A percentile compares a stretch with the other conserved stretches of the same genome.
These are phyloP conservation scores for Zaprionus nigranus DNA, from an alignment of 1,140 invertebrate species.

Conservation along the genomic window DNA sequence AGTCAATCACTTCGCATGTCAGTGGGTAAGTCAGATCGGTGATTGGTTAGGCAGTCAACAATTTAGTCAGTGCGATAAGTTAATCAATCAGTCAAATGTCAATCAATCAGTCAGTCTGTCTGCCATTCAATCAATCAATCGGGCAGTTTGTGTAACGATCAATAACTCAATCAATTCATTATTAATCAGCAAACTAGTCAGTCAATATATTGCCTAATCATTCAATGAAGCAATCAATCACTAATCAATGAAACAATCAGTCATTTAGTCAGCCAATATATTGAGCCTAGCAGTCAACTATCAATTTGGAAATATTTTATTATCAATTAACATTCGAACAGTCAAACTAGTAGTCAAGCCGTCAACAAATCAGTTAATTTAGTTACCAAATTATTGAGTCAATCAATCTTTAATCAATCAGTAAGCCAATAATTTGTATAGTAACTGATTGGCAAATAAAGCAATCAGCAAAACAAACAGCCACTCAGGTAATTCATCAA, in stretches of 20 bases:
- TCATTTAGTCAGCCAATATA: not conserved
- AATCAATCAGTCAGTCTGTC: not conserved
- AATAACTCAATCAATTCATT: not conserved
- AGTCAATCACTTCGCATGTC: not conserved
- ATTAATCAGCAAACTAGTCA: no score
- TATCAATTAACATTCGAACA: not conserved
- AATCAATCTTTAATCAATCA: not conserved
- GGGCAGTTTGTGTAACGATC: not conserved
- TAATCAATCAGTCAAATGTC: not conserved
- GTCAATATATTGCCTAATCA: not conserved
- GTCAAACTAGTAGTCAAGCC: not conserved
- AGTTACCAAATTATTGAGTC: not conserved
- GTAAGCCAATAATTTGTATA: not conserved
- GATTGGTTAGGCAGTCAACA: not conserved
- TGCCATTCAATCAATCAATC: not conserved
- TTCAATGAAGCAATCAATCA: not conserved
- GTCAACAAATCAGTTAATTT: not conserved
- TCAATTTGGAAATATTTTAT: not conserved
- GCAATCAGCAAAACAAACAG: not conserved
- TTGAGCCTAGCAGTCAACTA: not conserved
- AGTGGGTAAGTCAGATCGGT: not conserved
- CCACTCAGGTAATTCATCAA: not conserved
- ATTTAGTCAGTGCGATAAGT: not conserved
- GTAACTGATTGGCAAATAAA: not conserved
- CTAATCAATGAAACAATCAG: not conserved